These are phyloP conservation scores for Sialis fuliginosa DNA, from an alignment of 2,888 invertebrate species.

Conservation along the genomic window DNA sequence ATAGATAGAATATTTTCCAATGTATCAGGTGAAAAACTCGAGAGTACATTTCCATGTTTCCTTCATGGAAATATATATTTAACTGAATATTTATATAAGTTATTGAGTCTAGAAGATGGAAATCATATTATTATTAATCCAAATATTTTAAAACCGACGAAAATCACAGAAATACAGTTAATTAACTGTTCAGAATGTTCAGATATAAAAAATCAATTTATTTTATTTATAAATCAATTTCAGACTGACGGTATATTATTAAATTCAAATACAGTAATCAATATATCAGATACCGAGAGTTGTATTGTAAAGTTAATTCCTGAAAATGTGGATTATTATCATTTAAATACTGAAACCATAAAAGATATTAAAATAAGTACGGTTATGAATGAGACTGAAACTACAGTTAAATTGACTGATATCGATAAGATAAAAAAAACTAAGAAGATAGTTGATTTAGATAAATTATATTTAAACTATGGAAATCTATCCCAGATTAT, in stretches of 20 bases:
- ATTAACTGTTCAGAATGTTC: slow-evolving; percentile 15
- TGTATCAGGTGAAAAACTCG: not conserved
- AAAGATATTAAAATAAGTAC: slow-evolving; percentile 28
- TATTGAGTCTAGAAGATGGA: slow-evolving; percentile 35
- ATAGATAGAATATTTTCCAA: too few species aligned
- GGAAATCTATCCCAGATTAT: slow-evolving; percentile 29
- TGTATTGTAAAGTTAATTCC: slow-evolving; percentile 29
- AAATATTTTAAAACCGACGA: slow-evolving; percentile 23
- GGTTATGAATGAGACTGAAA: slow-evolving; percentile 5
- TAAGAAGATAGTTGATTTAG: slow-evolving; percentile 25
- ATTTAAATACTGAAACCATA: slow-evolving; percentile 32
- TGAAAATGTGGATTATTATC: slow-evolving; percentile 27
- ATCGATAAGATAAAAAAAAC: slow-evolving; percentile 18
- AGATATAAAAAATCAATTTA: slow-evolving; percentile 27
- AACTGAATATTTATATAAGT: slow-evolving; percentile 32
- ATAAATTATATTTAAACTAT: slow-evolving; percentile 31
- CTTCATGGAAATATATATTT: slow-evolving; percentile 24
- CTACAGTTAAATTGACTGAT: slow-evolving; percentile 13
- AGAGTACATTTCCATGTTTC: slow-evolving; percentile 4
- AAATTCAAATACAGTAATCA: slow-evolving; percentile 32
- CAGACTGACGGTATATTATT: slow-evolving; percentile 32
- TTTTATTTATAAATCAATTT: slow-evolving; percentile 30
- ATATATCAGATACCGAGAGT: slow-evolving; percentile 24
- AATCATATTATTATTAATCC: slow-evolving; percentile 33
- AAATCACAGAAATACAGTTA: slow-evolving; percentile 30